phyloP scores from a whole-genome alignment of 2,113 vertebrate genomes.

The Cercopithecus mona region DNA sequence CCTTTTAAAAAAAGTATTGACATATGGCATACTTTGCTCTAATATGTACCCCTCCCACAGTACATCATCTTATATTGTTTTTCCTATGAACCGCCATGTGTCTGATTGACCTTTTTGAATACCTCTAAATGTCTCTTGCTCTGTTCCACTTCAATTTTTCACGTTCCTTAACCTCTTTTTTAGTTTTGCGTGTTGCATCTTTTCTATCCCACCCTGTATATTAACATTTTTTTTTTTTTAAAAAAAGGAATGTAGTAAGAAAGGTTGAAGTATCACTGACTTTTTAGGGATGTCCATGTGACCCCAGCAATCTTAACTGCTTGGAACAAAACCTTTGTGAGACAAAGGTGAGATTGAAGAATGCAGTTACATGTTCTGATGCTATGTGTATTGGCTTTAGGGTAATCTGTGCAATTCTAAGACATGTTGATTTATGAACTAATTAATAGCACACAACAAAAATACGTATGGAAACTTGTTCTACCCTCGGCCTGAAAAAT shows the following conservation, averaged over 20 bases:
- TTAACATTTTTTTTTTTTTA: background rate
- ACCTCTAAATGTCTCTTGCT: background rate
- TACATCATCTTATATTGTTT: background rate
- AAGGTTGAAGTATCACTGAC: conserved; percentile 30
- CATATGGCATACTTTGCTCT: background rate
- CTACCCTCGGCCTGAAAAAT: conserved; percentile 67
- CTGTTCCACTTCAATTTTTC: background rate
- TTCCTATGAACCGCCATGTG: background rate
- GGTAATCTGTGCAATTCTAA: conserved; percentile 80
- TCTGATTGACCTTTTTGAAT: background rate
- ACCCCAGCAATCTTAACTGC: conserved; percentile 51
- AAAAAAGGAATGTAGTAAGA: background rate
- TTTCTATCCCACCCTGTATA: background rate
- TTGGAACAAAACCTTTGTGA: conserved; percentile 19
- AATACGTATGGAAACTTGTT: conserved; percentile 82
- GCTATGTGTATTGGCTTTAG: conserved; percentile 78
- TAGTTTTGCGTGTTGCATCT: background rate
- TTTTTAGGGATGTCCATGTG: conserved; percentile 18
- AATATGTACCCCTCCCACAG: rapidly evolving
- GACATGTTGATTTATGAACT: conserved; percentile 86
- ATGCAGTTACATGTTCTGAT: conserved; percentile 50
- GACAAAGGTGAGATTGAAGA: conserved; percentile 61
- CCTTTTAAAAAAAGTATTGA: background rate
- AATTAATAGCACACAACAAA: conserved; percentile 86
- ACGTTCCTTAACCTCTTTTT: background rate